Evolutionary conservation across 2,113 vertebrate species (phyloP), one percentile per base, ranked within the genome.

Genomic region (Rana temporaria): DNA sequence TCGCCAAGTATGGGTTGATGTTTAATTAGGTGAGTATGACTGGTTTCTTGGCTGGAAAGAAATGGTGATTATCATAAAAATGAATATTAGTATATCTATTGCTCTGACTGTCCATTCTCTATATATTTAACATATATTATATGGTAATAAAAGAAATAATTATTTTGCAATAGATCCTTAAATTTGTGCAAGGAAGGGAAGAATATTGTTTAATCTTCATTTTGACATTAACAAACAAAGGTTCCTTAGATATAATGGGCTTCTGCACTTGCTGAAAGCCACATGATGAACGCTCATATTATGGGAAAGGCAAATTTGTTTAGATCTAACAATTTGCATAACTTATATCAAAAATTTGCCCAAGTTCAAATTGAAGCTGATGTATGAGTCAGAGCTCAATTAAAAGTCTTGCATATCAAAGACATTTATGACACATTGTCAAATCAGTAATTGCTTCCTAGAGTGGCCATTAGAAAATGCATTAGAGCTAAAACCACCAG

Each of bases 21-120:
- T 59, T 76, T 83, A 83, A 83, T 83, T 76, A 72, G 81, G 71
- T 83, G 63, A 83, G 62, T 68, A 19, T 65, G 62, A 76, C 71
- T 52, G 70, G 32, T 60, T 83, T 75, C 60, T 76, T 83, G 71
- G 81, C 63, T 75, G 63, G 53, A 76, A 82, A 59, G 60, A 22
- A 74, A 82, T 66, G 48, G 69, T 82, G 70, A 73, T 82, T 82
- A 82, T 65, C 70, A 66, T 82, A 57, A 42, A 81, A 74, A 82
- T 65, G 60, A 66, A 38, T 57, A 82, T 82, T 42, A 19, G 70
- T 22, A 6, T 59, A 66, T 67, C 42, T 66, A 55, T 38, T 63
- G 17, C 42, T 26, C 22, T 48, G 62, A 7, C 22, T 1, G 20
- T 68, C 16, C 14, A 20, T 30, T 76, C 48, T 68, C 20, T 60